Base-by-base conservation (phyloP, 2,797 vertebrate species). In the Petrocephalus schoutedeni region DNA sequence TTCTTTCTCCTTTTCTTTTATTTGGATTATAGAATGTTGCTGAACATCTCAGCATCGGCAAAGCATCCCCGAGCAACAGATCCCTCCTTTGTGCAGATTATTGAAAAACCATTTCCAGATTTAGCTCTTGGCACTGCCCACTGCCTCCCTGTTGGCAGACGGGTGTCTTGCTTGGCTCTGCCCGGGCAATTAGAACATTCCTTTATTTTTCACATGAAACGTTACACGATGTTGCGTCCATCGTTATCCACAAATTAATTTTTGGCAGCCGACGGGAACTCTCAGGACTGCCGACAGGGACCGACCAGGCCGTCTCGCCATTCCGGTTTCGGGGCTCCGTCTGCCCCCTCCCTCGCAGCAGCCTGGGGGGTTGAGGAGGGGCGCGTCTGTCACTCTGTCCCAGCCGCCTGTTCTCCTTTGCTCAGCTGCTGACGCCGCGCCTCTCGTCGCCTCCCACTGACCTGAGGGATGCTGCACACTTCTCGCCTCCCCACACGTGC, bases 161-260 rank as follows among this genome's bases (percentile, higher is more conserved):
- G 45, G 9, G 61, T 82, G 45, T 49, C 53, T 57, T 89, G 57
- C 71, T 87, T 93, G 93, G 92, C 91, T 90, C 91, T 94, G 92
- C 92, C 93, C 89, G 89, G 36, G 77, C 85, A 95, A 92, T 93
- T 93, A 92, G 92, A 94, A 93, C 92, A 94, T 96, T 95, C 93
- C 93, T 94, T 94, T 94, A 93, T 93, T 80, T 92, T 94, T 95
- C 12, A 2, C 90, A 92, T 94, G 93, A 93, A 94, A 89, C 92
- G 94, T 61, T 89, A 94, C 94, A 92, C 88, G 90, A 94, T 93
- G 91, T 92, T 91, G 92, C 93, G 90, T 91, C 93, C 90, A 91
- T 93, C 93, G 92, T 95, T 94, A 94, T 94, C 94, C 94, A 92
- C 93, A 94, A 95, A 95, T 95, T 95, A 95, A 94, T 95, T 95